Percentiles rank a stretch among this genome's conserved stretches.
phyloP scores from a whole-genome alignment of 2,888 invertebrate species.

The Charanyca ferruginea region DNA sequence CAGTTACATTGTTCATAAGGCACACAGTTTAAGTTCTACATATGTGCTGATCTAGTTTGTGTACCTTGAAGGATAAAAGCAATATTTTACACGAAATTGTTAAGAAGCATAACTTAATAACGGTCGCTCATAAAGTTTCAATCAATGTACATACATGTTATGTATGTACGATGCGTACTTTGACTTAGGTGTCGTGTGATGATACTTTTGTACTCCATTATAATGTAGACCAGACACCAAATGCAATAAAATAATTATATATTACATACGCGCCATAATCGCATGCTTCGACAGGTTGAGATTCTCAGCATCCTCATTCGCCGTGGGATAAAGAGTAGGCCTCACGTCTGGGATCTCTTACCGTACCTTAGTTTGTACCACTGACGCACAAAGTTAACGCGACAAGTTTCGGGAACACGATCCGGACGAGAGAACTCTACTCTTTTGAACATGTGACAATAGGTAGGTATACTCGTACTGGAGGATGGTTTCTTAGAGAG shows the following conservation, averaged over 20 bases:
- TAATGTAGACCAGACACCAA: constrained; percentile 69
- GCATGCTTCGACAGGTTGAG: constrained; percentile 55
- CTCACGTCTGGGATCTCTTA: constrained; percentile 68
- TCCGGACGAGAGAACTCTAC: constrained; percentile 72
- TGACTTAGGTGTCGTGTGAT: constrained; percentile 70
- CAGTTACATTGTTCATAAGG: constrained; percentile 78
- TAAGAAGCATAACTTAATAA: constrained; percentile 54
- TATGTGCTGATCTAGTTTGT: constrained; percentile 81
- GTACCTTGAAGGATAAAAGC: constrained; percentile 72
- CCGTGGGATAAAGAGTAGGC: constrained; percentile 73
- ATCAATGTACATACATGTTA: constrained; percentile 61
- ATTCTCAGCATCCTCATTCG: constrained; percentile 51
- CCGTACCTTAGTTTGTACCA: constrained; percentile 47
- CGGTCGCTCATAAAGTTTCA: constrained; percentile 57
- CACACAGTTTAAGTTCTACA: constrained; percentile 76
- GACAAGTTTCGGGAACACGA: constrained; percentile 44
- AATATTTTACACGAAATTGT: constrained; percentile 70
- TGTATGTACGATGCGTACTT: constrained; percentile 63
- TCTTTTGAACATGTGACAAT: constrained; percentile 77
- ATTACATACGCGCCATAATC: constrained; percentile 62
- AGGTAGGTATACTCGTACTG: constrained; percentile 72
- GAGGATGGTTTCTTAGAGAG: constrained; percentile 78
- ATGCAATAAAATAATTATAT: constrained; percentile 67
- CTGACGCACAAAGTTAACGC: constrained; percentile 46
- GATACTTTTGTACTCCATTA: constrained; percentile 66